A percentile compares a stretch with the other conserved stretches of the same genome.
phyloP scores from a whole-genome alignment of 1,140 invertebrate species.

The Leptopilina boulardi region DNA sequence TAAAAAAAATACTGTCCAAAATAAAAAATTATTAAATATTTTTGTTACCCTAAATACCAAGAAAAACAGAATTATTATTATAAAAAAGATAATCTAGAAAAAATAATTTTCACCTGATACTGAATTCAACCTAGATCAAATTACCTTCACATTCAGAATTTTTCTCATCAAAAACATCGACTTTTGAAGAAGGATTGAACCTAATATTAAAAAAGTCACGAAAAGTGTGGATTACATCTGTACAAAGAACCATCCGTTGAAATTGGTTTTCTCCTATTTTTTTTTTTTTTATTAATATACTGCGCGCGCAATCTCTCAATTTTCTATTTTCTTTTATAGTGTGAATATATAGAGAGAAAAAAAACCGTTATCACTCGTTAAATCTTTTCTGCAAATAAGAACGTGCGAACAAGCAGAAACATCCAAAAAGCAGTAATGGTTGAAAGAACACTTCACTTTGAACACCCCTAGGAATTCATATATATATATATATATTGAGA shows the following conservation, averaged over 20 bases:
- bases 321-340: too few relatives aligned
- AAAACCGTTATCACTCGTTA: not conserved
- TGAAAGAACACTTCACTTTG: slow-evolving; percentile 7
- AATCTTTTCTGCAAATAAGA: slow-evolving; percentile 23
- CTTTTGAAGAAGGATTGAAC: too few relatives aligned
- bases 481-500: not conserved
- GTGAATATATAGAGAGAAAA: not conserved
- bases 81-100: too few relatives aligned
- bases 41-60: too few relatives aligned
- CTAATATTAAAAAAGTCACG: not conserved
- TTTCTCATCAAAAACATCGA: too few relatives aligned
- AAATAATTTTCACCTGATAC: too few relatives aligned
- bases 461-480: slow-evolving; percentile 21
- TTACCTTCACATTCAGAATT: too few relatives aligned
- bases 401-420: not conserved
- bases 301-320: not conserved
- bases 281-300: not conserved
- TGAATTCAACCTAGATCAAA: too few relatives aligned
- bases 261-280: slow-evolving; percentile 5
- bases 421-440: not conserved
- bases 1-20: too few relatives aligned
- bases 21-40: too few relatives aligned
- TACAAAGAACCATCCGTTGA: not conserved
- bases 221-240: slow-evolving; percentile 1
- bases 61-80: too few relatives aligned